A percentile compares a stretch with the other conserved stretches of the same genome.
These are phyloP conservation scores for Hermaeophaga mercurialis DNA, from an alignment of 2,888 invertebrate species.

Conservation along the genomic window DNA sequence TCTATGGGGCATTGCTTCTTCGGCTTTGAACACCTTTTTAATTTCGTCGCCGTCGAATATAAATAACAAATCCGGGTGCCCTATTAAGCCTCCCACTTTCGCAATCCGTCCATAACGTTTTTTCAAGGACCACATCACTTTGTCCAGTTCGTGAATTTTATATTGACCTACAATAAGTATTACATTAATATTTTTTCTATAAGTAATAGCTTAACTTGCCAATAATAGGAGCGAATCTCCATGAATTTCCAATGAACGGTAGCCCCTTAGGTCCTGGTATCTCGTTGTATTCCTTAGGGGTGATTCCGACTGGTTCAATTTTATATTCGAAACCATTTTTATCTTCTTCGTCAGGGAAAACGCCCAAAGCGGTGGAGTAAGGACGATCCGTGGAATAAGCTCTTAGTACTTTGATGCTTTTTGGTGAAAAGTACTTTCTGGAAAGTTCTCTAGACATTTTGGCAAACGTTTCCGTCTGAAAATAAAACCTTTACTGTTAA, in stretches of 20 bases:
- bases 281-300: conserved; percentile 62
- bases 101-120: conserved; percentile 65
- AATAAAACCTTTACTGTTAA: too few species aligned
- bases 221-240: conserved; percentile 75
- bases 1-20: conserved; percentile 72
- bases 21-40: conserved; percentile 71
- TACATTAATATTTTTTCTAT: too few species aligned
- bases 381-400: conserved; percentile 42
- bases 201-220: conserved; percentile 56
- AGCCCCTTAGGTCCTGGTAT: conserved; percentile 78
- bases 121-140: conserved; percentile 64
- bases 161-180: conserved; percentile 58
- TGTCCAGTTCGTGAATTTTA: conserved; percentile 64
- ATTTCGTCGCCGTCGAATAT: conserved; percentile 76
- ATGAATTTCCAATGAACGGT: conserved; percentile 78
- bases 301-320: conserved; percentile 32
- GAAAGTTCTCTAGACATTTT: conserved; percentile 30
- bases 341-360: conserved; percentile 40
- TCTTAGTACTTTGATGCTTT: conserved; percentile 10
- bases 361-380: conserved; percentile 50
- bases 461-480: conserved; percentile 13
- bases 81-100: conserved; percentile 72
- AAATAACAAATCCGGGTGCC: conserved; percentile 77
- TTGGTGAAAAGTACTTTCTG: conserved; percentile 23
- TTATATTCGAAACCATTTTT: conserved; percentile 30